These are phyloP conservation scores for Brienomyrus brachyistius DNA, from an alignment of 2,113 vertebrate species.

Conservation along the genomic window DNA sequence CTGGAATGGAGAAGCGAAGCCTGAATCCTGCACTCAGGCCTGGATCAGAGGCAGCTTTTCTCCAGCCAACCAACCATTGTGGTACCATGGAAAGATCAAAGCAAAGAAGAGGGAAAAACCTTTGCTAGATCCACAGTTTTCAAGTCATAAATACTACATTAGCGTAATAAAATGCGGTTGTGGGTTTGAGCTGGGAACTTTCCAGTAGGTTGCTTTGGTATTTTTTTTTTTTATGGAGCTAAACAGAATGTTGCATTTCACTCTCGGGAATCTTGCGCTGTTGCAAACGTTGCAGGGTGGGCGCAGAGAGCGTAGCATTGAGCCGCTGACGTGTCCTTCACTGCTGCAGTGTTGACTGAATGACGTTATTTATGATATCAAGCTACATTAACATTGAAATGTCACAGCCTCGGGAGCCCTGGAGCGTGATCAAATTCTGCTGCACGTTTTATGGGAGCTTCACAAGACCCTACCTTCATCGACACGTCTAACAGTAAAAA, in stretches of 20 bases:
- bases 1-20: neutral
- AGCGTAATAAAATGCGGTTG: constrained; percentile 12
- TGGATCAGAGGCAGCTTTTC: neutral
- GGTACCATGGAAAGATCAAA: constrained; percentile 17
- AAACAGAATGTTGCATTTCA: neutral
- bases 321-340: neutral
- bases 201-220: constrained; percentile 1
- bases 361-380: neutral
- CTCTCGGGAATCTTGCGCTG: neutral
- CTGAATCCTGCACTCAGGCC: neutral
- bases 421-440: neutral
- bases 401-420: neutral
- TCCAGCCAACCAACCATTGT: neutral
- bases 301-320: neutral
- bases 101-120: neutral
- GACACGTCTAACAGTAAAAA: neutral
- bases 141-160: constrained; percentile 14
- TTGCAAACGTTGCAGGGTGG: neutral
- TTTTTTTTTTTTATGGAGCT: neutral
- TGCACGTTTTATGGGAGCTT: neutral
- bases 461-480: neutral
- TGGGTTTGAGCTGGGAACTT: neutral
- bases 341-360: neutral
- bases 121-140: constrained; percentile 10
- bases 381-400: neutral